Evolutionary conservation across 23 tunicate species (phyloP), one percentile per base, ranked within the genome.

Genomic region (Halocynthia aurantium): DNA sequence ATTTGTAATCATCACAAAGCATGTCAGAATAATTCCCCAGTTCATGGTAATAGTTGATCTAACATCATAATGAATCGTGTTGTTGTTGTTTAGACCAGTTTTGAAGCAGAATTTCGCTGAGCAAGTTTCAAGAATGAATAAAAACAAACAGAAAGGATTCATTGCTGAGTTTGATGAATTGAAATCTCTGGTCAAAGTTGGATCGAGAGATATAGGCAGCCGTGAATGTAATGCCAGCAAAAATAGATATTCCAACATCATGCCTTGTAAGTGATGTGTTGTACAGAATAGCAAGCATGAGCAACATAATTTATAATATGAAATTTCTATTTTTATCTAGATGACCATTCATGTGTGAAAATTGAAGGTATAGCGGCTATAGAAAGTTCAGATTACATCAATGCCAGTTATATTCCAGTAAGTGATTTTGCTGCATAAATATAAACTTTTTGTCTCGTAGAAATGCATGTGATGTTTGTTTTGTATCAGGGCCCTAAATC

Each of bases 381-480:
- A 7, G 86, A 87, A 64, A 83, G 93, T 22, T 82, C 93, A 7
- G 82, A 81, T 19, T 87, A 87, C 80, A 87, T 87, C 83, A 87
- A 87, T 50, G 93, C 93, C 8, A 81, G 86, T 70, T 82, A 69
- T 54, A 53, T 87, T 17, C 86, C 86, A 50, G 93, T 87, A 55
- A 52, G 84, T 78, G n/a, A 7, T 8, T 13, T 12, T 12, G 77
- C 72, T 12, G n/a, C 63, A 58, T 58, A 58, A 58, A 58, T 58
- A 13, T 13, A 58, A 58, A 13, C 63, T 58, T 58, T 58, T n/a
- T 13, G 63, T 15, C 63, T n/a, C 63, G 15, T 58, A 58, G 2
- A 58, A 0, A 58, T 58, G 17, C 63, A 58, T 13, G n/a, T 15
- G 63, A 58, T 58, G n/a, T 58, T 58, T 58, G 15, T 13, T 13